phyloP scores from a whole-genome alignment of 2,113 vertebrate species.

The Bambusicola thoracicus region DNA sequence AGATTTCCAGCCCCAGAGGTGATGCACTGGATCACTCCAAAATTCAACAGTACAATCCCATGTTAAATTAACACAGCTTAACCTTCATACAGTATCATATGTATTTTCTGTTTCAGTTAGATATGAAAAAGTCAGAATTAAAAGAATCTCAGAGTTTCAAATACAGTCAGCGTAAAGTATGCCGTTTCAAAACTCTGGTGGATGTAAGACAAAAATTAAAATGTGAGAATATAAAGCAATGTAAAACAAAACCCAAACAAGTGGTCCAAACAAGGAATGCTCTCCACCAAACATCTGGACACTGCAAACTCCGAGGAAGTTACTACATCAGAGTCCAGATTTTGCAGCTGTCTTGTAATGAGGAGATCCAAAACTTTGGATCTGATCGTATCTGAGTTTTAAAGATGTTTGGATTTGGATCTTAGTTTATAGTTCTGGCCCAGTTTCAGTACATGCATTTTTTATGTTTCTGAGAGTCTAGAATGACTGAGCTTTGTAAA shows the following conservation, averaged over 20 bases:
- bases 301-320: conserved; percentile 3
- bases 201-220: neutral
- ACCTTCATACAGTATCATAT: neutral
- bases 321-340: conserved; percentile 31
- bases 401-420: conserved; percentile 15
- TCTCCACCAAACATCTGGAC: conserved; percentile 46
- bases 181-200: neutral
- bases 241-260: neutral
- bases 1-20: neutral
- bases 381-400: conserved; percentile 1
- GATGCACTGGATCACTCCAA: neutral
- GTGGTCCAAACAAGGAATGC: neutral
- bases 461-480: neutral
- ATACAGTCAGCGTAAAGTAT: neutral
- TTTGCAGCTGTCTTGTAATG: conserved; percentile 40
- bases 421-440: neutral
- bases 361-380: conserved; percentile 18
- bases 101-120: neutral
- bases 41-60: neutral
- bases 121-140: neutral
- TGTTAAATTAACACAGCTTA: neutral
- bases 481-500: neutral
- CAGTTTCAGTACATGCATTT: neutral
- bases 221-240: neutral
- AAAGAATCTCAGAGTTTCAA: neutral